Percentiles rank a stretch among this genome's conserved stretches.
These are phyloP conservation scores for Fringilla coelebs DNA, from an alignment of 2,797 vertebrate genomes.

Conservation along the genomic window DNA sequence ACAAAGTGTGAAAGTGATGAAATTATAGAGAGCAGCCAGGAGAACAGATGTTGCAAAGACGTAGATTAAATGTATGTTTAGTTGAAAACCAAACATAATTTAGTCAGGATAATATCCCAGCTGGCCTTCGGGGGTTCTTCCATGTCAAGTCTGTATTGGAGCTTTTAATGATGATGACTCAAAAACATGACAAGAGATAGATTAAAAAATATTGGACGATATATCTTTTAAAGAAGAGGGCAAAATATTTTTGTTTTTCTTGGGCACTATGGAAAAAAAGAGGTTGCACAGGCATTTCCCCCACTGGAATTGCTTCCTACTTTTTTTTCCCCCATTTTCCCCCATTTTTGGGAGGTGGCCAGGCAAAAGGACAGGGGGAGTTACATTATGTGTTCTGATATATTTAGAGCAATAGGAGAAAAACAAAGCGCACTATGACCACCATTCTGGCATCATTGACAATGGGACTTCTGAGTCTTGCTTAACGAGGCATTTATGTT, in stretches of 20 bases:
- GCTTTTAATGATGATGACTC: neutral
- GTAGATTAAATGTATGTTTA: neutral
- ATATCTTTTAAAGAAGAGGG: neutral
- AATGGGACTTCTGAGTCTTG: neutral
- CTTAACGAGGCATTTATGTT: neutral
- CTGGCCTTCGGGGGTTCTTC: neutral
- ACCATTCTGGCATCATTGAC: accelerated
- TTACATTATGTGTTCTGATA: neutral
- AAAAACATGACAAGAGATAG: neutral
- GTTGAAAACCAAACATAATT: neutral
- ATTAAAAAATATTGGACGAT: neutral
- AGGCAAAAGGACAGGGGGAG: accelerated
- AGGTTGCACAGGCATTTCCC: neutral
- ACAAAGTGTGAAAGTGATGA: neutral
- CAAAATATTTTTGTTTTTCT: neutral
- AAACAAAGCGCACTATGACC: neutral
- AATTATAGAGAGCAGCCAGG: neutral
- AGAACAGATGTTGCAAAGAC: neutral
- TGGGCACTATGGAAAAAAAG: neutral
- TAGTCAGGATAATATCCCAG: neutral
- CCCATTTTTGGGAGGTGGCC: accelerated
- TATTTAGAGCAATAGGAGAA: neutral
- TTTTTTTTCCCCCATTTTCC: neutral
- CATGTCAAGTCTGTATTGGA: neutral
- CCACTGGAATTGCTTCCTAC: neutral